phyloP scores from a whole-genome alignment of 2,113 vertebrate genomes.

The Tachysurus fulvidraco region DNA sequence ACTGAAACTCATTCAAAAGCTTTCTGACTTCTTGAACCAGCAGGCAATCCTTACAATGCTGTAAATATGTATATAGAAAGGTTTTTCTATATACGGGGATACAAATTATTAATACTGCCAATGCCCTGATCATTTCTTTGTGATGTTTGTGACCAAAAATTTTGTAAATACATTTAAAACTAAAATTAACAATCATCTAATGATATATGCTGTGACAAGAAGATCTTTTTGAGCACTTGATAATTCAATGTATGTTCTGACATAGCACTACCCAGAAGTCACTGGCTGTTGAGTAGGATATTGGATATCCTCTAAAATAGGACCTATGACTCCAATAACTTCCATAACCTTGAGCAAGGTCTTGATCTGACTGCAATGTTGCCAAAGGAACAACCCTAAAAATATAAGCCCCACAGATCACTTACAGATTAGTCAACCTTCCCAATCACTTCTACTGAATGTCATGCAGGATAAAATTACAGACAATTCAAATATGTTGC shows the following conservation, averaged over 20 bases:
- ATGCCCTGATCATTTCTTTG: neutral
- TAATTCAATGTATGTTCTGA: conserved; percentile 43
- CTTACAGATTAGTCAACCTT: conserved; percentile 21
- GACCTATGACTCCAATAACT: conserved; percentile 56
- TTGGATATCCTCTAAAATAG: conserved; percentile 65
- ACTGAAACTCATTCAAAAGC: conserved; percentile 34
- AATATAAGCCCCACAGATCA: conserved; percentile 53
- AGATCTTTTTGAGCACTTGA: conserved; percentile 18
- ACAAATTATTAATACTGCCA: neutral
- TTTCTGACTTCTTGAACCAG: conserved; percentile 15
- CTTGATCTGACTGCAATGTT: conserved; percentile 48
- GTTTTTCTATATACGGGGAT: neutral
- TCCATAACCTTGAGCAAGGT: conserved; percentile 60
- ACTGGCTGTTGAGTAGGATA: conserved; percentile 60
- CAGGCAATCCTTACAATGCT: conserved; percentile 45
- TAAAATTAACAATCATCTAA: conserved; percentile 2
- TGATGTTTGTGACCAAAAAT: neutral
- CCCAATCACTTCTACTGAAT: conserved; percentile 8
- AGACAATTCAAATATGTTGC: neutral
- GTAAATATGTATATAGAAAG: neutral
- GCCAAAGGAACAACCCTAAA: conserved; percentile 57
- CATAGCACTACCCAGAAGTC: conserved; percentile 59
- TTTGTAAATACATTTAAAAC: neutral
- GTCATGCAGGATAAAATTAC: conserved; percentile 28
- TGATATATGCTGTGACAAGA: neutral